Base-by-base conservation (phyloP, 2,113 vertebrate genomes). In the Aphyosemion australe region DNA sequence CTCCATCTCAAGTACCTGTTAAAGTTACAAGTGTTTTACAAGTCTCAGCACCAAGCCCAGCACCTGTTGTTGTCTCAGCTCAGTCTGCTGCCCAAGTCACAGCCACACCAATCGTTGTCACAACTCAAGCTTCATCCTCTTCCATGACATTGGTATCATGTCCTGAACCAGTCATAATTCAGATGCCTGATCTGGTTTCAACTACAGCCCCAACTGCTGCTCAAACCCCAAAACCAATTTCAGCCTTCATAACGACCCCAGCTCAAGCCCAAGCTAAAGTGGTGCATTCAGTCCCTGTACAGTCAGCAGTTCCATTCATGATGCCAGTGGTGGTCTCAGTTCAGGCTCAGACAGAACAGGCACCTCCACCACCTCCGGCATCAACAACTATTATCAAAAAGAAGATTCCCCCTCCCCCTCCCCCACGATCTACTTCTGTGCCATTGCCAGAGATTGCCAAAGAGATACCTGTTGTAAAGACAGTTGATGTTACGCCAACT, bases 151-250 rank as follows among this genome's bases (percentile, higher is more conserved):
- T 62, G 50, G 52, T 61, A 16, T 76, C 81, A 67, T 32, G 53
- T 41, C 41, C 65, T 62, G 72, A 51, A 32, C 81, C 90, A 65
- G 64, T 86, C 31, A 68, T 87, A 69, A 86, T 91, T 1, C 86
- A 89, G 69, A 92, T 92, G 86, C 84, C 89, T 66, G 83, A 90
- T 48, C 18, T 88, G 11, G 87, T 90, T 76, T 90, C 88, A 76
- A 85, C 89, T 58, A 74, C 88, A 74, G 82, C 87, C 69, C 65
- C 81, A 65, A 58, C 84, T 19, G 64, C 72, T 74, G 21, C 45
- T 51, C 75, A 84, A 70, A 48, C 66, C 5, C 74, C 84, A 61
- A 37, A 60, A 37, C 61, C 84, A 65, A 76, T 71, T 7, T 84
- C 84, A 74, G 68, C 80, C 48, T 43, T 79, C 1, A 41, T 80